A percentile compares a stretch with the other conserved stretches of the same genome.
Evolutionary conservation across 1,140 invertebrate genomes (phyloP).

Genomic region (Cydia strobilella): DNA sequence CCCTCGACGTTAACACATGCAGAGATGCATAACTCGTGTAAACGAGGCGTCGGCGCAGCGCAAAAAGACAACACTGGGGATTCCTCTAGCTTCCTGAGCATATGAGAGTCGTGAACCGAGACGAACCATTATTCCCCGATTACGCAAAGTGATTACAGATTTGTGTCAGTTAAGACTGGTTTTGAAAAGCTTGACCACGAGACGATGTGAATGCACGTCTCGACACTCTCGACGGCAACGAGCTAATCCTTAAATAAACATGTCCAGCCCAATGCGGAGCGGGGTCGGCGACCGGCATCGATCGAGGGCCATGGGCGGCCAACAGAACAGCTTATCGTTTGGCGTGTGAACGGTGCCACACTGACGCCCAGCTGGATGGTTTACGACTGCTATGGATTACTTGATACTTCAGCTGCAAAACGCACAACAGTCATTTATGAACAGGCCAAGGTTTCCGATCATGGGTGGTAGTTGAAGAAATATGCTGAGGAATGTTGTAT

Average conservation of each 20-base stretch:
- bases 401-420: neutral
- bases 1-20: conserved; percentile 9
- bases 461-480: too few relatives aligned
- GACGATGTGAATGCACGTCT: neutral
- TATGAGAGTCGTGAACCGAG: neutral
- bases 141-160: neutral
- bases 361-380: neutral
- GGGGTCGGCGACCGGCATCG: conserved; percentile 20
- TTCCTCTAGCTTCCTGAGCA: neutral
- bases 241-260: conserved; percentile 22
- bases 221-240: neutral
- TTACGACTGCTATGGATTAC: neutral
- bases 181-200: neutral
- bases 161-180: neutral
- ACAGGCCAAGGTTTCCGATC: too few relatives aligned
- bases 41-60: conserved; percentile 5
- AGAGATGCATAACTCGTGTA: conserved; percentile 7
- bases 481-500: too few relatives aligned
- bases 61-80: neutral
- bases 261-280: conserved; percentile 13
- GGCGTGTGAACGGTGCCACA: neutral
- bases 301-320: conserved; percentile 10
- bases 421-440: too few relatives aligned
- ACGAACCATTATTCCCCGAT: neutral
- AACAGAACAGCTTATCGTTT: neutral